Conservation (phyloP, 1,140 invertebrate species). For the Drosophila auraria region DNA sequence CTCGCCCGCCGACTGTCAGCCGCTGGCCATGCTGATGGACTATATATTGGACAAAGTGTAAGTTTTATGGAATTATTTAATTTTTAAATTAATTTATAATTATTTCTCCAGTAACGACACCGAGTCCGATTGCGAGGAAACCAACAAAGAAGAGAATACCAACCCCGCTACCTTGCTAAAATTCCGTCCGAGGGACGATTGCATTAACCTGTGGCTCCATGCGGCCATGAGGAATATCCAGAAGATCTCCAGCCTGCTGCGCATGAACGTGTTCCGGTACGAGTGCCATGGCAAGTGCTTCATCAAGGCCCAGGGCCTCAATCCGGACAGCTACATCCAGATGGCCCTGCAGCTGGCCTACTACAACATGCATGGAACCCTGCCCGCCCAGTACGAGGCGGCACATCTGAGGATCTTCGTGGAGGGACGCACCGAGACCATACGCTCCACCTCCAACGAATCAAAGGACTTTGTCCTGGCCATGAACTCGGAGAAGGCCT, state of each 20-base stretch:
- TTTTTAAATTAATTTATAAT: not conserved
- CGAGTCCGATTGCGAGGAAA: not conserved
- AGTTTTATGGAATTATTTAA: not conserved
- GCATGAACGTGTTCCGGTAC: constrained; percentile 90
- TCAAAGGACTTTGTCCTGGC: constrained; percentile 90
- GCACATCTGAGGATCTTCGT: constrained; percentile 92
- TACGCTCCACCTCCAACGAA: constrained; percentile 93
- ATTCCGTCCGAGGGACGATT: constrained; percentile 21
- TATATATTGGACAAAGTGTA: constrained; percentile 87
- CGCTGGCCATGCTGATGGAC: constrained; percentile 93
- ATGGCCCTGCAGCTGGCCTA: constrained; percentile 96
- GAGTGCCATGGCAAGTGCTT: constrained; percentile 92
- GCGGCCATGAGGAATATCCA: constrained; percentile 69
- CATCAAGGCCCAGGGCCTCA: constrained; percentile 91
- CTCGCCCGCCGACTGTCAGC: constrained; percentile 95
- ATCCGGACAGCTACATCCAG: constrained; percentile 96
- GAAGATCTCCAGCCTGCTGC: constrained; percentile 87
- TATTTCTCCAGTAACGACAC: constrained; percentile 3
- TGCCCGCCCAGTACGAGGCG: constrained; percentile 94
- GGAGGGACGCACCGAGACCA: constrained; percentile 94
- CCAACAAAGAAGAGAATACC: not conserved
- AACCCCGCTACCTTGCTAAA: not conserved
- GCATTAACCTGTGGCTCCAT: constrained; percentile 37
- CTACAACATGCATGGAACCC: constrained; percentile 90
- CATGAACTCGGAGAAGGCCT: constrained; percentile 87